Base-by-base conservation (phyloP, 2,888 invertebrate species). In the Sphaerophoria rueppellii region DNA sequence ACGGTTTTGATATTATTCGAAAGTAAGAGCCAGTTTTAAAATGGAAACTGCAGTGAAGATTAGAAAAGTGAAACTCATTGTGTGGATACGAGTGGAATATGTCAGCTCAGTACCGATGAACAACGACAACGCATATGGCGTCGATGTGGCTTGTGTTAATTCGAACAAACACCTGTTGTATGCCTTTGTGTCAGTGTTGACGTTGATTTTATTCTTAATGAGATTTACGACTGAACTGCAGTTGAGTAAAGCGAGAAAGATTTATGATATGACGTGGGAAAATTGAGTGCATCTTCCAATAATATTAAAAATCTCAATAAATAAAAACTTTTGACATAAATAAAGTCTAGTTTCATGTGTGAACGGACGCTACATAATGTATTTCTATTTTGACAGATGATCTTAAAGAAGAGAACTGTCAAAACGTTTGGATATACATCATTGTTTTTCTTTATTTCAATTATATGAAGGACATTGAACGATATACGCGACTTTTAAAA, bases 1-100 rank as follows among this genome's bases (percentile, higher is more conserved):
- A 6, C 9, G n/a, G 24, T n/a, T 14, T 37, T 14, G 34, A 60
- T 63, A 74, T 3, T 57, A 57, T 76, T 85, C 72, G 85, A 85
- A 85, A 81, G 85, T 81, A 75, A 52, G 35, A 74, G 61, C 11
- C 9, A 34, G 14, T 55, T 60, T 43, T 60, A 40, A 54, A 40
- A 34, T 65, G 72, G 70, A 63, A 60, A 52, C 63, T 77, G 46
- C 54, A 58, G 54, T 79, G 9, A 12, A 61, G 80, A 72, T 80
- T 80, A 83, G 83, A 83, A 83, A 83, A 83, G 83, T 80, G 80
- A 83, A 83, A 83, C 80, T 83, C 46, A 35, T 35, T 50, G 24
- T 60, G 14, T 58, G 12, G 7, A 43, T 43, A 24, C 24, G 60
- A 60, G 58, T 14, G 1, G 24, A 24, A 14, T 58, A 37, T 57